Percentiles rank a stretch among this genome's conserved stretches.
phyloP scores from a whole-genome alignment of 2,113 vertebrate species.

The Myiopsitta monachus region DNA sequence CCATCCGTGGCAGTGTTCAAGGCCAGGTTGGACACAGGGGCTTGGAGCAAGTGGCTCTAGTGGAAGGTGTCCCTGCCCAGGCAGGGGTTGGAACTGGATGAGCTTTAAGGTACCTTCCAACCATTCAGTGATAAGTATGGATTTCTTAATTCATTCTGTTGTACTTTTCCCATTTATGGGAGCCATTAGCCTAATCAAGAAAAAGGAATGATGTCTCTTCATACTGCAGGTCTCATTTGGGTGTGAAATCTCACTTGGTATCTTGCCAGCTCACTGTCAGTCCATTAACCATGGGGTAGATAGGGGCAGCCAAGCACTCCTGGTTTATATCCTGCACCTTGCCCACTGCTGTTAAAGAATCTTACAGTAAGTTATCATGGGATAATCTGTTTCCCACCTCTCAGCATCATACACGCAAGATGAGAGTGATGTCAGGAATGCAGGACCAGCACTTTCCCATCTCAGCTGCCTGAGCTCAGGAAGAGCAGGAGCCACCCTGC shows the following conservation, averaged over 20 bases:
- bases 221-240: no score
- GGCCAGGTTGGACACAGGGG: accelerated
- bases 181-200: background rate
- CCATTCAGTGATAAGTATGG: background rate
- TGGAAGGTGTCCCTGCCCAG: background rate
- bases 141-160: background rate
- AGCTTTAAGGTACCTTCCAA: accelerated
- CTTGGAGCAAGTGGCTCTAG: accelerated
- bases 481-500: background rate
- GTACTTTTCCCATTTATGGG: background rate
- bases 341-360: background rate
- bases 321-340: accelerated
- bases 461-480: accelerated
- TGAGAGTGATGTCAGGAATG: accelerated
- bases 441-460: accelerated
- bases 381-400: accelerated
- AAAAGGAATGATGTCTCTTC: background rate
- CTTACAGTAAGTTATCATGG: no score
- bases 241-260: background rate
- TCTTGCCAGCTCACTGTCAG: background rate
- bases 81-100: background rate
- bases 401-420: accelerated
- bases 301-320: background rate
- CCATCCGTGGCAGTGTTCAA: background rate
- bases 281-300: no score